These are phyloP conservation scores for Phytoseiulus persimilis DNA, from an alignment of 2,888 invertebrate genomes.

Conservation along the genomic window DNA sequence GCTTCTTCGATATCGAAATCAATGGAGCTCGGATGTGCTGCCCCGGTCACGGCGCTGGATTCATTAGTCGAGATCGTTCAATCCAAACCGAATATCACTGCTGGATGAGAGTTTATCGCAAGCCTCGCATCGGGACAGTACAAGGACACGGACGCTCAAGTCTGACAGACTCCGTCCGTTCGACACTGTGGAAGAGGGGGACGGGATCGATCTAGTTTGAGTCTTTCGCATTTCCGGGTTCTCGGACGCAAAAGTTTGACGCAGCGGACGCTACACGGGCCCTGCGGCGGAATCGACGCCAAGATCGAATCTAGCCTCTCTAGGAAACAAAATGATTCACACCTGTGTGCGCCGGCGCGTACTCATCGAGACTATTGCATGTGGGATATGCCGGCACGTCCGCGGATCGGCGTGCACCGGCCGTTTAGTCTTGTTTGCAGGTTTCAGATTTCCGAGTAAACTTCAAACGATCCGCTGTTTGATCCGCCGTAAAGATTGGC, in stretches of 20 bases:
- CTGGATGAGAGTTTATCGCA: neutral
- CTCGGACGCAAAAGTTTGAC: too few species aligned
- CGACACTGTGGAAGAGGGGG: too few species aligned
- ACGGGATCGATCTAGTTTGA: too few species aligned
- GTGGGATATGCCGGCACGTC: neutral
- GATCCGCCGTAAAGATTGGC: neutral
- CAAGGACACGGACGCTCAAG: neutral
- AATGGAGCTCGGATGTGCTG: neutral
- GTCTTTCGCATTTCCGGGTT: too few species aligned
- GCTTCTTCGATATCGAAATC: neutral
- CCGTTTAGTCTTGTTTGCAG: neutral
- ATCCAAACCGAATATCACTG: neutral
- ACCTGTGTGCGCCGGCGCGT: too few species aligned
- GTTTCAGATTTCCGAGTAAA: neutral
- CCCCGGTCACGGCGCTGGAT: neutral
- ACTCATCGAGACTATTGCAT: too few species aligned
- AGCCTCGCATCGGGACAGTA: neutral
- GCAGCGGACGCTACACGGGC: too few species aligned
- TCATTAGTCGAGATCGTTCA: neutral
- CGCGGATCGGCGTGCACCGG: neutral
- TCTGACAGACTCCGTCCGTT: neutral
- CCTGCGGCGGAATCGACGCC: too few species aligned
- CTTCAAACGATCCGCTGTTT: neutral
- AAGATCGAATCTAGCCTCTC: too few species aligned
- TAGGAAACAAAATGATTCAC: too few species aligned